Base-by-base conservation (phyloP, 1,140 invertebrate species). In the Ostrea edulis region DNA sequence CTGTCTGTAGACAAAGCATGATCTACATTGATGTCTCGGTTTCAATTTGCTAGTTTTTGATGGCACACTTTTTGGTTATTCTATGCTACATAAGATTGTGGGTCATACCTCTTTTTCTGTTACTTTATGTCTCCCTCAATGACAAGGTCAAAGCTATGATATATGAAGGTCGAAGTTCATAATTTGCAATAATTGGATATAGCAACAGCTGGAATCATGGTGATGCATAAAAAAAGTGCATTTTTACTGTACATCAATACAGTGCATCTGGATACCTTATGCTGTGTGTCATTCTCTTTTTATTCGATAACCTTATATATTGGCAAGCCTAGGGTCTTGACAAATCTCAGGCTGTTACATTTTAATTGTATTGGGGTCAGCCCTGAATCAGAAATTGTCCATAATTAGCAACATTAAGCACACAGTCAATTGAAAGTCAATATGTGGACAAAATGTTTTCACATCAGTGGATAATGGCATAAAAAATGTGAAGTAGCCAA, bases 391-490 rank as follows among this genome's bases (percentile, higher is more conserved):
- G 68, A 77, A 62, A 77, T 77, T 14, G 8, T 25, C 68, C 68
- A 29, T 77, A 71, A 29, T 77, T 77, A 11, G 25, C 68, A 29
- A 77, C 2, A 35, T 62, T 62, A 2, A 77, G 14, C 29, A 35
- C 29, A 77, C 25, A 77, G 14, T 25, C 25, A 14, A 29, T 77
- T 77, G 68, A 22, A 35, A 77, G 68, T 77, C 68, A 77, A 77
- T 77, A 77, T 77, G 68, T 77, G 68, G 68, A 77, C 68, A 77
- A 5, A 35, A 77, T 29, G 22, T 77, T 77, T 77, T 77, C 29
- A 77, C 68, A 77, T 77, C 22, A 29, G 14, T 8, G 25, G 68
- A 77, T 77, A 25, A 77, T 77, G 14, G 29, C 25, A 29, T 25
- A 35, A 77, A 77, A 77, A 17, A 77, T 11, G 0, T 29, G 35